phyloP scores from a whole-genome alignment of 1,140 invertebrate species.

The Trachymyrmex septentrionalis region DNA sequence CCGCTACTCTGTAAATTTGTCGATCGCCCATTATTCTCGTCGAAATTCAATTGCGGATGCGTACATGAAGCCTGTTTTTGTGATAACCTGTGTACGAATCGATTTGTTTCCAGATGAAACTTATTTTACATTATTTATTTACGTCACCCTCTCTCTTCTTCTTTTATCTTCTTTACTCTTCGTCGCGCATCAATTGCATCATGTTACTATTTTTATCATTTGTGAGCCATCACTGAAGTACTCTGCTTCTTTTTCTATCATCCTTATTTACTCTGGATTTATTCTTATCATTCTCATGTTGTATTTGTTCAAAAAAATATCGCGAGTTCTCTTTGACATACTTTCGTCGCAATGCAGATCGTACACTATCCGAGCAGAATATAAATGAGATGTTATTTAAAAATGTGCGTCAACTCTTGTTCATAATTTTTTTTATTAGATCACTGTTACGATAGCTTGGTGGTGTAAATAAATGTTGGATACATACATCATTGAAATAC shows the following conservation, averaged over 20 bases:
- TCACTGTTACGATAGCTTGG: neutral
- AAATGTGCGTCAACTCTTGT: conserved; percentile 18
- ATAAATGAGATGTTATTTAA: conserved; percentile 47
- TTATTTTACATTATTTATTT: conserved; percentile 66
- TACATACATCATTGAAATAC: conserved; percentile 2
- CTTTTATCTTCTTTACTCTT: conserved; percentile 12
- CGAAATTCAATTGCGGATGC: conserved; percentile 73
- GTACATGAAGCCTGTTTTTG: conserved; percentile 64
- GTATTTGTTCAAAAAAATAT: conserved; percentile 21
- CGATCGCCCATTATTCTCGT: conserved; percentile 72
- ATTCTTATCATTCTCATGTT: conserved; percentile 38
- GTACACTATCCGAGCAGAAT: conserved; percentile 8
- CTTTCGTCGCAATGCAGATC: conserved; percentile 40
- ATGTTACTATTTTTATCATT: neutral
- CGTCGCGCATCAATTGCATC: conserved; percentile 12
- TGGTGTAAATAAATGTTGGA: conserved; percentile 26
- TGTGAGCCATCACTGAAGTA: neutral
- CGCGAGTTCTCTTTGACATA: conserved; percentile 38
- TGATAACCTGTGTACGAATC: conserved; percentile 41
- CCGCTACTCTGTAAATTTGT: conserved; percentile 74
- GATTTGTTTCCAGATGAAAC: conserved; percentile 61
- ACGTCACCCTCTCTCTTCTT: neutral
- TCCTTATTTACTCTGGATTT: conserved; percentile 39
- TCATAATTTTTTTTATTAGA: conserved; percentile 16
- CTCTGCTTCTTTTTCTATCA: neutral